Conservation (phyloP, 2,888 invertebrate species). For the Drosophila paucipuncta region DNA sequence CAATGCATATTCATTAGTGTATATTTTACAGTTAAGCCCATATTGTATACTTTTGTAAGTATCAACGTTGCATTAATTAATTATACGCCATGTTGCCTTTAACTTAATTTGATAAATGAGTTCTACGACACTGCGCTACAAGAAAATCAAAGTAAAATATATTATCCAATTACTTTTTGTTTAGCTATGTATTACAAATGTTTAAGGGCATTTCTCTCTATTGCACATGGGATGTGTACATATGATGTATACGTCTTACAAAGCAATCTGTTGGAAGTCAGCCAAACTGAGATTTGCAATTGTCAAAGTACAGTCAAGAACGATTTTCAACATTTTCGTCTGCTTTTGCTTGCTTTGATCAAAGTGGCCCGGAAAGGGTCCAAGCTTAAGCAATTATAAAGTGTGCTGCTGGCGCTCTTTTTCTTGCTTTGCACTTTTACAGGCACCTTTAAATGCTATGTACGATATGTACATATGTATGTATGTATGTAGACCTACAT, state of each 20-base stretch:
- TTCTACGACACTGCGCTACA: not conserved
- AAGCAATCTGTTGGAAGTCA: slow-evolving; percentile 49
- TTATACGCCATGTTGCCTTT: not conserved
- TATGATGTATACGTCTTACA: slow-evolving; percentile 19
- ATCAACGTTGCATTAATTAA: not conserved
- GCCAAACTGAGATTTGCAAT: slow-evolving; percentile 49
- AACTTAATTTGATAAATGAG: not conserved
- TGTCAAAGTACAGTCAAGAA: slow-evolving; percentile 43
- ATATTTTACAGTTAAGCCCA: not conserved
- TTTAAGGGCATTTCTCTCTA: slow-evolving; percentile 13
- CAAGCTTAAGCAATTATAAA: slow-evolving; percentile 56
- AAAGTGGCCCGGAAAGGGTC: slow-evolving; percentile 18
- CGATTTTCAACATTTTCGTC: slow-evolving; percentile 24
- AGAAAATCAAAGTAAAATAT: slow-evolving; percentile 24
- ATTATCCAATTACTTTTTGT: slow-evolving; percentile 28
- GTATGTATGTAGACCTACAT: not conserved
- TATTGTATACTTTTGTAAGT: not conserved
- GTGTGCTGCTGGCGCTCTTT: slow-evolving; percentile 39
- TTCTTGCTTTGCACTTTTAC: slow-evolving; percentile 40
- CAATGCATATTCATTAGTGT: not conserved
- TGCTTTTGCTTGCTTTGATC: slow-evolving; percentile 17
- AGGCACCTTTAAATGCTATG: slow-evolving; percentile 44
- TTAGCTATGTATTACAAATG: slow-evolving; percentile 25
- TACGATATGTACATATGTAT: not conserved
- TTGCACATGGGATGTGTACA: slow-evolving; percentile 10